phyloP scores from a whole-genome alignment of 2,888 invertebrate genomes.

The Diadegma fenestrale region DNA sequence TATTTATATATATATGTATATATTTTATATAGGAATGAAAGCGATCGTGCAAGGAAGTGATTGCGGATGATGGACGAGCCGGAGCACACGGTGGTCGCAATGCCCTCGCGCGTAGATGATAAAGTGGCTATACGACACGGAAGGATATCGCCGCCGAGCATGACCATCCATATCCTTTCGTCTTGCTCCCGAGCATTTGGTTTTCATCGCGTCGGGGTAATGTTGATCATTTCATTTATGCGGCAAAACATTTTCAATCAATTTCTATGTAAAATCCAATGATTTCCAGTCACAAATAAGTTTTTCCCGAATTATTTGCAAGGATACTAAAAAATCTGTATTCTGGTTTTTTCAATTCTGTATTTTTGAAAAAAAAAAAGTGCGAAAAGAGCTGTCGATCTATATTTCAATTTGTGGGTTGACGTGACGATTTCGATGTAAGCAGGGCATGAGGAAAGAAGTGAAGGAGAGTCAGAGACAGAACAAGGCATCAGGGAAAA shows the following conservation, averaged over 20 bases:
- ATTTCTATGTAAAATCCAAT: conserved; percentile 10
- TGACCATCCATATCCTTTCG: conserved; percentile 77
- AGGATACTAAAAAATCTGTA: neutral
- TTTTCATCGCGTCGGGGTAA: conserved; percentile 46
- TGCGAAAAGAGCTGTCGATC: conserved; percentile 15
- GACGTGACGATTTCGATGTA: conserved; percentile 35
- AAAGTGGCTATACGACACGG: conserved; percentile 79
- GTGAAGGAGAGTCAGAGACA: neutral
- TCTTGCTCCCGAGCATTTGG: conserved; percentile 42
- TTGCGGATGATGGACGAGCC: conserved; percentile 82
- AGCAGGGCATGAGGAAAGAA: neutral
- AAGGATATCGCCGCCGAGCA: conserved; percentile 80
- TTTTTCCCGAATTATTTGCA: neutral
- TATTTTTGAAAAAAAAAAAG: neutral
- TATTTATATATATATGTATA: conserved; percentile 7
- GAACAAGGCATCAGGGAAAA: conserved; percentile 23
- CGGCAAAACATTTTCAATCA: conserved; percentile 1
- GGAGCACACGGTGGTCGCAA: conserved; percentile 69
- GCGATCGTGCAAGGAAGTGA: conserved; percentile 80
- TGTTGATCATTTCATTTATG: conserved; percentile 68
- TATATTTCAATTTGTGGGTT: conserved; percentile 50
- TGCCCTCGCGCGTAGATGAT: conserved; percentile 74
- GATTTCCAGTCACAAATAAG: neutral
- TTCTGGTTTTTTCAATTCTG: neutral
- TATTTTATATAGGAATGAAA: conserved; percentile 69